Evolutionary conservation across 1,140 invertebrate species (phyloP).

Genomic region (Melitaea cinxia): DNA sequence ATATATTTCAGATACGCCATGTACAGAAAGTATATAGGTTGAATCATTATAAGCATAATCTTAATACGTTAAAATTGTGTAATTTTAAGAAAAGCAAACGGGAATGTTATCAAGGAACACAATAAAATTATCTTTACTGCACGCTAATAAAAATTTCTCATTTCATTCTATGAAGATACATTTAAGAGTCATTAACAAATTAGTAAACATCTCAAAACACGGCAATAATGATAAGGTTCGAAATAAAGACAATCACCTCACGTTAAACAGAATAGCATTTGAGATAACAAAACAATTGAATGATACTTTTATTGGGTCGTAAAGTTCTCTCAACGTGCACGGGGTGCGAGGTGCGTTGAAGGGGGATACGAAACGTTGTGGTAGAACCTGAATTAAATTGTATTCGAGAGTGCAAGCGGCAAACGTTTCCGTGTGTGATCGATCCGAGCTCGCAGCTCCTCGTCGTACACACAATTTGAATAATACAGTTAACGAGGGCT

Average conservation of each 20-base stretch:
- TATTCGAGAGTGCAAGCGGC: conserved; percentile 67
- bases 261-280: conserved; percentile 30
- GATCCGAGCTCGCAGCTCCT: conserved; percentile 44
- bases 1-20: too few relatives aligned
- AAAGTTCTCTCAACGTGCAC: conserved; percentile 14
- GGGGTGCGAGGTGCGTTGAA: conserved; percentile 9
- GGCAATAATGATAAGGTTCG: conserved; percentile 34
- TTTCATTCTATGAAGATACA: background rate
- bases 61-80: too few relatives aligned
- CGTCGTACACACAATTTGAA: conserved; percentile 68
- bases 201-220: conserved; percentile 28
- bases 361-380: conserved; percentile 21
- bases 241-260: conserved; percentile 32
- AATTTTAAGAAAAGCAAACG: too few relatives aligned
- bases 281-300: conserved; percentile 34
- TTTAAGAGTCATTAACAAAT: conserved; percentile 29
- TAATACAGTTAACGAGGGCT: conserved; percentile 73
- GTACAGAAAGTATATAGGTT: too few relatives aligned
- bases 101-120: too few relatives aligned
- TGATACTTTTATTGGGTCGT: conserved; percentile 30
- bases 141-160: background rate
- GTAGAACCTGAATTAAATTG: conserved; percentile 56
- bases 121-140: background rate
- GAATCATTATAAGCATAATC: too few relatives aligned
- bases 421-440: conserved; percentile 58